Evolutionary conservation across 2,113 vertebrate species (phyloP), one percentile per base, ranked within the genome.

Genomic region (Psittacus erithacus): DNA sequence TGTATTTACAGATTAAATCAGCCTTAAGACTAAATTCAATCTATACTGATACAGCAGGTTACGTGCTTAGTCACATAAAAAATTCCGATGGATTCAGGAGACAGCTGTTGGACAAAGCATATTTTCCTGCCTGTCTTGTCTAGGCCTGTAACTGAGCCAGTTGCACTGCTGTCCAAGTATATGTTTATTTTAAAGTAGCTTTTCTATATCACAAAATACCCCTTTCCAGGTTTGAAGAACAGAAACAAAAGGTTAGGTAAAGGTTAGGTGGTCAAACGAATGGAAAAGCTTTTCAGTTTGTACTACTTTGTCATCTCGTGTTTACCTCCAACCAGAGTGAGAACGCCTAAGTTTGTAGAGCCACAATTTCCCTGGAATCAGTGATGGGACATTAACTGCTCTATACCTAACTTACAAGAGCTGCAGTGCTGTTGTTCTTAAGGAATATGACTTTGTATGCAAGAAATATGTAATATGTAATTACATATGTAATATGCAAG

Each of bases 11-110:
- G 73, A 97, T 97, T 96, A 97, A 96, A 95, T 47, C 93, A 88
- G 82, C 47, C 79, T 95, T 92, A 95, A 94, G 75, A 96, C 91
- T 95, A 97, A 97, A 97, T 96, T 95, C 64, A 93, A 82, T 95
- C 93, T 96, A 92, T 88, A 95, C 20, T 78, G 78, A 95, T 90
- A 73, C 7, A 83, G 50, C 52, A 76, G 81, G 76, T 88, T 95
- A 93, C 13, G 18, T 86, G 88, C 77, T 96, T 94, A 94, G 86
- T 95, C 76, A 85, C 4, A 24, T 78, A 43, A 88, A 97, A 95
- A 90, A 89, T 69, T 70, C 75, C 91, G 65, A 88, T 85, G 86
- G 95, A 94, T 57, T 70, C 25, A 89, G 74, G 24, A 86, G 68
- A 90, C 41, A 96, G 91, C 53, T 96, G 90, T 89, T 93, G 67